Evolutionary conservation across 2,888 invertebrate genomes (phyloP), one percentile per base, ranked within the genome.

Genomic region (Cerceris ruficornis): DNA sequence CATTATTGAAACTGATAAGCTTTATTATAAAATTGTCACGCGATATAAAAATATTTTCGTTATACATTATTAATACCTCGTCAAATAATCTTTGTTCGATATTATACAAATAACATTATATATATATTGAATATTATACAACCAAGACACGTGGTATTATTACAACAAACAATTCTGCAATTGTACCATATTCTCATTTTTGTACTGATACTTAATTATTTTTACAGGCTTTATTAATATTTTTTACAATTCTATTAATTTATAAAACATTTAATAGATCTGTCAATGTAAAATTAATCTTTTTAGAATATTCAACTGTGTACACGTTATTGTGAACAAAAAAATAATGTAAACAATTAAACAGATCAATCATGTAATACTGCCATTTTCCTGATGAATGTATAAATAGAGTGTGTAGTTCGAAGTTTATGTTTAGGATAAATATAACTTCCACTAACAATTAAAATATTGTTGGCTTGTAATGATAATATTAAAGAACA

Each of bases 401-500:
- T 58, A 74, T 69, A 73, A 52, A 74, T 75, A 54, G 41, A 59
- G 75, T 58, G 50, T 66, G 64, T 52, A 68, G 15, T 42, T 28
- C 14, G n/a, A 70, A 42, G 13, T 28, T 2, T 28, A 28, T 28
- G 49, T 28, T 55, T 49, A 41, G 2, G 0, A 50, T 55, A 8
- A 4, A 0, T 46, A 15, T 65, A 66, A 75, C 43, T 62, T 61
- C 54, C 68, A 41, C 9, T 43, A 42, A 66, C 13, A 6, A 43
- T 13, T 41, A 50, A 14, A 9, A 54, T 65, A 62, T 46, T 52
- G n/a, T 66, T 17, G 17, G 46, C 17, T 62, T 14, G 15, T 28
- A 46, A 58, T 28, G 28, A 28, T 28, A 28, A 8, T 49, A 11
- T 52, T 59, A 17, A 50, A 69, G 64, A 70, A 39, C 55, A 9